phyloP scores from a whole-genome alignment of 2,113 vertebrate genomes.

The Tragulus kanchil region DNA sequence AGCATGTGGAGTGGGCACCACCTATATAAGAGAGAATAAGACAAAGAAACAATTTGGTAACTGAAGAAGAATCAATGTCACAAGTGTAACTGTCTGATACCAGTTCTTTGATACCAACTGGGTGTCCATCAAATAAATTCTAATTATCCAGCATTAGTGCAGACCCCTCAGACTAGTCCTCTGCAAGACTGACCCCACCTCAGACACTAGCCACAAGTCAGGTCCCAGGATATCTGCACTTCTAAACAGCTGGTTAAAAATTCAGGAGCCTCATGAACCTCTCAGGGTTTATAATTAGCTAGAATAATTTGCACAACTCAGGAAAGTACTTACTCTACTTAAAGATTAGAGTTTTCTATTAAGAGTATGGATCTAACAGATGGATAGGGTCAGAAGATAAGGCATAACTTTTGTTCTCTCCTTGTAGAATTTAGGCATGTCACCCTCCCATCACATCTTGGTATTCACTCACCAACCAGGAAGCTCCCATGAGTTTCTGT shows the following conservation, averaged over 20 bases:
- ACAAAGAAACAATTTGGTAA: background rate
- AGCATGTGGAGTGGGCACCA: background rate
- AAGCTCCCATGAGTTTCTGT: background rate
- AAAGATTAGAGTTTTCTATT: background rate
- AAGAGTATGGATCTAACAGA: background rate
- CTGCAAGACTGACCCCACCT: background rate
- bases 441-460: background rate
- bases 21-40: background rate
- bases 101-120: background rate
- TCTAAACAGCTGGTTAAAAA: background rate
- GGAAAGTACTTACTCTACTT: background rate
- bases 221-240: background rate
- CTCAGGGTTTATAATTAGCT: background rate
- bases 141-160: background rate
- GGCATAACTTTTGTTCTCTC: background rate
- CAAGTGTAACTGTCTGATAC: background rate
- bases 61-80: background rate
- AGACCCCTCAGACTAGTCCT: background rate
- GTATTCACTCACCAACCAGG: background rate
- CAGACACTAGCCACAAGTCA: background rate
- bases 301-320: background rate
- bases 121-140: background rate
- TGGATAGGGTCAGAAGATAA: background rate
- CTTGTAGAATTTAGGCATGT: background rate
- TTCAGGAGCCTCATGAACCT: background rate